Conservation (phyloP, 2,113 vertebrate species). For the Oncorhynchus gorbuscha region DNA sequence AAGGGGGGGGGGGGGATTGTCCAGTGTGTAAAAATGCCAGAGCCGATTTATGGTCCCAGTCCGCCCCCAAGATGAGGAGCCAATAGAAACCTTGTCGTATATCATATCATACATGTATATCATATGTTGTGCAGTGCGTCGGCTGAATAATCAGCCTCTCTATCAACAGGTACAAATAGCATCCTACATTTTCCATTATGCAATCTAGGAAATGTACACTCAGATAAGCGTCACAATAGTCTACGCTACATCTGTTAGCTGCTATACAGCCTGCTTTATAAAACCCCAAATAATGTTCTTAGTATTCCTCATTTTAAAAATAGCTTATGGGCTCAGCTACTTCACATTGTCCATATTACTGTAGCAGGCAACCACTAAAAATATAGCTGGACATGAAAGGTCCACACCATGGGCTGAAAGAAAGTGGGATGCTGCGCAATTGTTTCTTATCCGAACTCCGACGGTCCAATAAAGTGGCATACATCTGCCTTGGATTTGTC, state of each 20-base stretch:
- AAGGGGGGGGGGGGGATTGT: no score
- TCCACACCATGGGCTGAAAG: neutral
- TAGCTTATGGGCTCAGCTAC: constrained; percentile 39
- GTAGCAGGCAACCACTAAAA: neutral
- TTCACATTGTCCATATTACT: constrained; percentile 65
- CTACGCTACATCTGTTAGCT: constrained; percentile 50
- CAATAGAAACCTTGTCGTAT: neutral
- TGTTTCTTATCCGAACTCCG: neutral
- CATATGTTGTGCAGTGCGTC: no score
- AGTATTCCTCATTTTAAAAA: constrained; percentile 44
- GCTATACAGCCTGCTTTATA: constrained; percentile 46
- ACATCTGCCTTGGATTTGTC: constrained; percentile 60
- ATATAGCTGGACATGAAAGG: neutral
- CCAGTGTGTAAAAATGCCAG: no score
- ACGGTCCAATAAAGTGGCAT: constrained; percentile 41
- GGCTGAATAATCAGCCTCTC: neutral
- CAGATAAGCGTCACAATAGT: neutral
- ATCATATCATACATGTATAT: no score
- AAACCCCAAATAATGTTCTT: constrained; percentile 63
- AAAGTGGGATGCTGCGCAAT: neutral
- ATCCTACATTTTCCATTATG: neutral
- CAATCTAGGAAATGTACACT: neutral
- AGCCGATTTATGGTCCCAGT: no score
- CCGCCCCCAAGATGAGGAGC: no score
- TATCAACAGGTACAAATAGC: neutral